Conservation (phyloP, 2,113 vertebrate species). For the Hystrix brachyura region DNA sequence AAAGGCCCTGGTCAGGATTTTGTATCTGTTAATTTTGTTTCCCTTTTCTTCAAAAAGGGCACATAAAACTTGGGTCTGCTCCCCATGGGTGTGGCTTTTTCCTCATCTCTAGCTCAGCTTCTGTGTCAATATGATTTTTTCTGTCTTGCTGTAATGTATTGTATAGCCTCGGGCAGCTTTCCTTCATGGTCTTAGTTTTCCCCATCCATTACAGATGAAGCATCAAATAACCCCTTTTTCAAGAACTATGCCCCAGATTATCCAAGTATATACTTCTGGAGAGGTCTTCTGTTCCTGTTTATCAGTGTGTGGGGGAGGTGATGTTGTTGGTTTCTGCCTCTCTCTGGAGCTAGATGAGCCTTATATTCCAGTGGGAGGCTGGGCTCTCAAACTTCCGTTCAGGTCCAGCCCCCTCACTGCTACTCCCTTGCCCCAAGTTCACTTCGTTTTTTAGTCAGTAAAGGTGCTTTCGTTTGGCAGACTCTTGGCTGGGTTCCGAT, state of each 20-base stretch:
- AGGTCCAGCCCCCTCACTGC: neutral
- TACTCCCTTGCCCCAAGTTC: fast-evolving
- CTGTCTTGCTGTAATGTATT: neutral
- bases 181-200: neutral
- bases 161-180: neutral
- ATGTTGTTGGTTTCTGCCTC: neutral
- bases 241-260: neutral
- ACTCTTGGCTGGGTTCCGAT: neutral
- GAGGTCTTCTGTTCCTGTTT: neutral
- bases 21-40: neutral
- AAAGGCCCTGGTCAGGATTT: neutral
- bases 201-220: neutral
- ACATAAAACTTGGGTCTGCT: neutral
- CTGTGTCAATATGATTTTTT: neutral
- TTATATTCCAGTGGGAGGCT: neutral
- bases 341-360: neutral
- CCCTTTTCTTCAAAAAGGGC: neutral
- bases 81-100: neutral
- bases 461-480: neutral
- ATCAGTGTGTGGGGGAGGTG: neutral
- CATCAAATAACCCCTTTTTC: neutral
- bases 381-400: neutral
- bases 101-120: conserved; percentile 1
- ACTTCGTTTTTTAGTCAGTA: neutral
- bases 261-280: neutral